A percentile compares a stretch with the other conserved stretches of the same genome.
Conservation (phyloP, 1,140 invertebrate genomes). For the Drosophila neocordata region DNA sequence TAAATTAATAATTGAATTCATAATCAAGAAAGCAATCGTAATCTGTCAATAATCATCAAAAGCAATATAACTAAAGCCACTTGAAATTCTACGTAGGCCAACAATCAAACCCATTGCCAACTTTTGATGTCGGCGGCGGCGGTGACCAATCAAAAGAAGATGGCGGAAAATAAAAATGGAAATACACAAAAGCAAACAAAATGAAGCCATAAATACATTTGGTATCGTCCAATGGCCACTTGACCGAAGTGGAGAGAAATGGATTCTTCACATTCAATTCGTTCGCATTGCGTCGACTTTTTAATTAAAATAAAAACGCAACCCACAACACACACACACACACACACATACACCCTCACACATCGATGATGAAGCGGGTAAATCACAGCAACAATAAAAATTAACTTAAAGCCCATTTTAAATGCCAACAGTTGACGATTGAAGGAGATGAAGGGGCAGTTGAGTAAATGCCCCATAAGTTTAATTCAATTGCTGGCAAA, state of each 20-base stretch:
- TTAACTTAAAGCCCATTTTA: conserved; percentile 19
- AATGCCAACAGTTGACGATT: conserved; percentile 9
- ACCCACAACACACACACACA: conserved; percentile 47
- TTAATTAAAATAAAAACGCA: conserved; percentile 81
- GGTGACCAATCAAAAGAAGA: conserved; percentile 26
- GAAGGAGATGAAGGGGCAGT: background rate
- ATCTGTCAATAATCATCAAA: conserved; percentile 27
- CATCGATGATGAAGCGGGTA: conserved; percentile 16
- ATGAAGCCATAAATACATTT: conserved; percentile 80
- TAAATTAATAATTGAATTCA: conserved; percentile 43
- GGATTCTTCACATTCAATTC: conserved; percentile 66
- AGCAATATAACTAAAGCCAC: conserved; percentile 19
- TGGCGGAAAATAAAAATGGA: conserved; percentile 42
- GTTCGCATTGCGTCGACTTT: conserved; percentile 69
- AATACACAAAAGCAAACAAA: conserved; percentile 70
- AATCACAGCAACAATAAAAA: conserved; percentile 18
- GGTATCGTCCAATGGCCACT: conserved; percentile 71
- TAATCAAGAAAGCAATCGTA: conserved; percentile 17
- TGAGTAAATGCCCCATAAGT: background rate
- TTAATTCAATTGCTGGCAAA: conserved; percentile 23
- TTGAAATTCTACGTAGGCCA: conserved; percentile 26
- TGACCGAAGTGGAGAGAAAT: conserved; percentile 45
- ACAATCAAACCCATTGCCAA: conserved; percentile 21
- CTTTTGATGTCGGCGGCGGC: background rate
- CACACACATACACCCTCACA: conserved; percentile 23